A percentile compares a stretch with the other conserved stretches of the same genome.
Conservation (phyloP, 2,888 invertebrate species). For the Caenorhabditis doughertyi region DNA sequence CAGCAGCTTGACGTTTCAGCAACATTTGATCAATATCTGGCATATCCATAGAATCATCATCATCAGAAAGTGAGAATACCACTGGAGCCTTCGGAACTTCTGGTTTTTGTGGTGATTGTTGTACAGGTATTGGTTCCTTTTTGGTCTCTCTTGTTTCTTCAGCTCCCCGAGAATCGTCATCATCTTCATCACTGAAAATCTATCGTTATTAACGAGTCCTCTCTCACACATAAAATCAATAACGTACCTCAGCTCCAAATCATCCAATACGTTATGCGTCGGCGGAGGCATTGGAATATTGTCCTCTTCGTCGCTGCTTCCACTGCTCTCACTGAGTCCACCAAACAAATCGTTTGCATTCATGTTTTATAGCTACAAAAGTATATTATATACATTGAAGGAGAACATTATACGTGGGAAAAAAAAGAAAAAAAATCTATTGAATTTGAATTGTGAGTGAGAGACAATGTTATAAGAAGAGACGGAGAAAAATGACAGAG, state of each 20-base stretch:
- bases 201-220: too few species aligned
- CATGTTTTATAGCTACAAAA: conserved; percentile 20
- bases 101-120: neutral
- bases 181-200: conserved; percentile 34
- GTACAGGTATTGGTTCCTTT: neutral
- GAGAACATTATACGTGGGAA: neutral
- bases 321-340: conserved; percentile 50
- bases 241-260: conserved; percentile 46
- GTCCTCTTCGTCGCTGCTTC: conserved; percentile 45
- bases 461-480: neutral
- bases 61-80: conserved; percentile 56
- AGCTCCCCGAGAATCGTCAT: neutral
- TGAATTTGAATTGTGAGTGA: too few species aligned
- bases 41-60: conserved; percentile 63
- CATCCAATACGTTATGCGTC: conserved; percentile 24
- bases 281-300: neutral
- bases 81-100: conserved; percentile 24
- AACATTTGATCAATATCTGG: conserved; percentile 60
- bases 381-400: neutral
- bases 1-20: conserved; percentile 32
- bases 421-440: neutral
- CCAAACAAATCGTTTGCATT: conserved; percentile 52
- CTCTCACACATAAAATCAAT: neutral
- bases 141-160: neutral
- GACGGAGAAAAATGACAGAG: neutral